Base-by-base conservation (phyloP, 37 sponge, comb jelly and placozoan genomes). In the Trichoplax adhaerens region DNA sequence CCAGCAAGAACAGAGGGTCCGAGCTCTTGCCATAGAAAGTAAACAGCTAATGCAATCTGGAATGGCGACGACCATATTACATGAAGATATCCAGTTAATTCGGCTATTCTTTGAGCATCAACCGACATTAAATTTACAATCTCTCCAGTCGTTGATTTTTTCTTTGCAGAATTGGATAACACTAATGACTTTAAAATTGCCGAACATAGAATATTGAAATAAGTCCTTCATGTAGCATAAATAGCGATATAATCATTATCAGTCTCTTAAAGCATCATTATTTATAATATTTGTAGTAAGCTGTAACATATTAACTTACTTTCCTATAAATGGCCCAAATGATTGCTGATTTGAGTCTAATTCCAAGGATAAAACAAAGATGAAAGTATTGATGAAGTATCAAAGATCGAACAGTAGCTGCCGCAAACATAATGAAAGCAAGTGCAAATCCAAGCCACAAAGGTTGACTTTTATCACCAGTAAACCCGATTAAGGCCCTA, bases 1-100 rank as follows among this genome's bases (percentile, higher is more conserved):
- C 99, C 99, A 69, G 87, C 90, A 74, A 98, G 86, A 68, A 89
- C 72, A 55, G 87, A 81, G 8, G 79, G 76, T 0, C 91, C 88
- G 75, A 94, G 29, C 29, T 29, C 29, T 29, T 29, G 29, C 29
- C 29, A 93, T 53, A 93, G 84, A 74, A 93, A 75, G 56, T 79
- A 55, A 61, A 93, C 66, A 56, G 94, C 70, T 48, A 88, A 72
- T n/a, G 76, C 54, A 12, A 93, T 93, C 75, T 93, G 94, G 2
- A 93, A 57, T 1, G 87, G 90, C 7, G 84, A 84, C 0, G 94
- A 93, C 89, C 90, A 89, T 59, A 94, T n/a, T 68, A 77, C 65
- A 79, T 89, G 79, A 56, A 86, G 62, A 79, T 86, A 89, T 56
- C 81, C 73, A 56, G 66, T 81, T 56, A 94, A 74, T 29, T 29